Evolutionary conservation across 2,888 invertebrate species (phyloP).

Genomic region (Strigamia crassipes): DNA sequence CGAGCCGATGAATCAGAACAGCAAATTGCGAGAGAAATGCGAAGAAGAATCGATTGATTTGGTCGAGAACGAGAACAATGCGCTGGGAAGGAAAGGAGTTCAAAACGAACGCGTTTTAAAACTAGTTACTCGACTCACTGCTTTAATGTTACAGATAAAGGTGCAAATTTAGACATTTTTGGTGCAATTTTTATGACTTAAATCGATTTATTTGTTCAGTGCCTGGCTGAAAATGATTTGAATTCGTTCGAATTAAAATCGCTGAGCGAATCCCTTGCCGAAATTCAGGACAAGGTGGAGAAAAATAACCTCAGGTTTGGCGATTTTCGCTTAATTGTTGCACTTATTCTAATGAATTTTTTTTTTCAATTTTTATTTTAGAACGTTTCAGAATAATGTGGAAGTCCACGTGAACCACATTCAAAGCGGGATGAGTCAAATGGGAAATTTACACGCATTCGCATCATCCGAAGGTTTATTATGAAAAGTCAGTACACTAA

Average conservation of each 20-base stretch:
- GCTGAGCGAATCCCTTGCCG: conserved; percentile 86
- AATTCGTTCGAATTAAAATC: conserved; percentile 90
- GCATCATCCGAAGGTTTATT: conserved; percentile 51
- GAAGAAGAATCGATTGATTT: conserved; percentile 80
- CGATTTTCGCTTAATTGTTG: neutral
- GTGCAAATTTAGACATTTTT: conserved; percentile 57
- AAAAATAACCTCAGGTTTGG: conserved; percentile 68
- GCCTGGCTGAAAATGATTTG: conserved; percentile 61
- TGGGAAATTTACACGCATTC: conserved; percentile 61
- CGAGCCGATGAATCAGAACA: conserved; percentile 83
- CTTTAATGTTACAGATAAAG: conserved; percentile 86
- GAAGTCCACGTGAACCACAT: conserved; percentile 91
- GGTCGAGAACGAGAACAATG: conserved; percentile 65
- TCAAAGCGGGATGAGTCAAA: conserved; percentile 69
- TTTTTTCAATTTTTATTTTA: conserved; percentile 50
- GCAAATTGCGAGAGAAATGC: conserved; percentile 84
- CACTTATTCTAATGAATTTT: neutral
- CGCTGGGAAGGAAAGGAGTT: conserved; percentile 51
- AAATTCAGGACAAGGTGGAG: conserved; percentile 79
- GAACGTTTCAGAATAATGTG: conserved; percentile 72
- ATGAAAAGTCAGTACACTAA: neutral
- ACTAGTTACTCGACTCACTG: conserved; percentile 84
- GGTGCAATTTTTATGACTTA: neutral
- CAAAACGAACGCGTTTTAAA: conserved; percentile 65
- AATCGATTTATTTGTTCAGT: conserved; percentile 52